Base-by-base conservation (phyloP, 2,113 vertebrate species). In the Catharus bicknelli region DNA sequence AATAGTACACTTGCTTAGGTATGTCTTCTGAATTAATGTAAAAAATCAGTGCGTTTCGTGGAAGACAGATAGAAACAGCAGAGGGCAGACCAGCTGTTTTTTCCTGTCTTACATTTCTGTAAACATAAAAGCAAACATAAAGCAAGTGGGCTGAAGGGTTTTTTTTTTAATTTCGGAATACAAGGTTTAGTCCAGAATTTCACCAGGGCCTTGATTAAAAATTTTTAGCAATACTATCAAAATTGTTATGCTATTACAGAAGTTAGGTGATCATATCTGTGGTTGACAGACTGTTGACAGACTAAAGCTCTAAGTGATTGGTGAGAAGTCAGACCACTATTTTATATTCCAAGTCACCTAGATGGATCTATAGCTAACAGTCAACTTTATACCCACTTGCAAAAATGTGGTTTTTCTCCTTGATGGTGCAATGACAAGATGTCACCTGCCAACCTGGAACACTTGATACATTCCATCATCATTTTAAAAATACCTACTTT, bases 391-490 rank as follows among this genome's bases (percentile, higher is more conserved):
- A 90, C 61, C 62, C 70, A 91, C 77, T 88, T 86, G 94, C 95
- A 97, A 96, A 96, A 95, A 93, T 75, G 10, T 34, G 25, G 32
- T 95, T 90, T 51, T 69, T 78, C 88, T 92, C 82, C 91, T 92
- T 86, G 94, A 96, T 96, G 96, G 96, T 97, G 95, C 96, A 96
- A 95, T 84, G 91, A 93, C 88, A 94, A 95, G 93, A 94, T 92
- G 93, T 94, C 93, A 94, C 81, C 85, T 95, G 95, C 95, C 94
- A 93, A 86, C 93, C 93, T 97, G 95, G 94, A 96, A 95, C 86
- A 96, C 95, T 96, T 97, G 93, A 95, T 94, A 96, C 96, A 97
- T 96, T 96, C 96, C 94, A 85, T 96, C 94, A 90, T 74, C 67
- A 86, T 89, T 94, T 91, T 17, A 77, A 80, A 88, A 94, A 80